Percentiles rank a stretch among this genome's conserved stretches.
These are phyloP conservation scores for Gnathonemus echidnorhynchus DNA, from an alignment of 2,113 vertebrate genomes.

Conservation along the genomic window DNA sequence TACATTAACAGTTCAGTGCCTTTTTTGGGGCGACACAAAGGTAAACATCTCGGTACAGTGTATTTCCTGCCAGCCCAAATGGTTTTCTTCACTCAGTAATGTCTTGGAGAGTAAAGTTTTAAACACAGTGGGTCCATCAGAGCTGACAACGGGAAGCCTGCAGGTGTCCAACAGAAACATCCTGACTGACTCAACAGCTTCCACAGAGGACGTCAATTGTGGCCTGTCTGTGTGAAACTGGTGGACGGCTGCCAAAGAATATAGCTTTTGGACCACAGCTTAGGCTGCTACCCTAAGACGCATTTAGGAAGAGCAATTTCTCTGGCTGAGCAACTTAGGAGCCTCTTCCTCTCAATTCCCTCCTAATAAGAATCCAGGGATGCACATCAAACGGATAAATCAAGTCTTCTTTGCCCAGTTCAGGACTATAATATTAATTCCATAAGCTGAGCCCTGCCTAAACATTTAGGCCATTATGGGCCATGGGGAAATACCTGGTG, in stretches of 20 bases:
- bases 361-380: background rate
- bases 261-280: background rate
- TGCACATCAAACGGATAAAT: background rate
- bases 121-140: background rate
- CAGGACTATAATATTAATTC: background rate
- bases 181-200: background rate
- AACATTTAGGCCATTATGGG: background rate
- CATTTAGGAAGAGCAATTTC: background rate
- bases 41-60: background rate
- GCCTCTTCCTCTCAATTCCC: background rate
- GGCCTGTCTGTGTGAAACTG: background rate
- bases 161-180: constrained; percentile 3
- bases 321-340: background rate
- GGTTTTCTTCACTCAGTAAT: background rate
- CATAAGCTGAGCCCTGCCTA: background rate
- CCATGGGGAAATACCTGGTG: background rate
- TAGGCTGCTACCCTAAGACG: background rate
- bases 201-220: background rate
- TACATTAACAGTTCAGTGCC: background rate
- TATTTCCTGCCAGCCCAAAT: background rate
- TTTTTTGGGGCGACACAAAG: background rate
- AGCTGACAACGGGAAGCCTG: background rate
- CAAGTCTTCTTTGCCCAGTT: background rate
- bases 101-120: background rate
- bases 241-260: background rate